phyloP scores from a whole-genome alignment of 64 coral and sea anemone species.

The Stylophora pistillata region DNA sequence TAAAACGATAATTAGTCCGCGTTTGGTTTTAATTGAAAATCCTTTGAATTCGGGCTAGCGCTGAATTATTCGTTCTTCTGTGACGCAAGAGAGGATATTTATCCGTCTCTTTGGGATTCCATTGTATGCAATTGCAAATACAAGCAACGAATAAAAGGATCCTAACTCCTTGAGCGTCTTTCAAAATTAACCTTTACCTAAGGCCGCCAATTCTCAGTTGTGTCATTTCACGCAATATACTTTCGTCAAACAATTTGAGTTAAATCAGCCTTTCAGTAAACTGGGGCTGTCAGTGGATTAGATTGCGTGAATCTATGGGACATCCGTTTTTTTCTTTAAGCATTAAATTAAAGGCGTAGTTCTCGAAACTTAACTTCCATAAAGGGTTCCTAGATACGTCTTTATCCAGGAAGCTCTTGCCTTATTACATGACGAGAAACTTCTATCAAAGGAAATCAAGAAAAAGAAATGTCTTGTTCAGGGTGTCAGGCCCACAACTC shows the following conservation, averaged over 20 bases:
- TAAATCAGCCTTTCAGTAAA: conserved; percentile 23
- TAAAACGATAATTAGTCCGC: conserved; percentile 34
- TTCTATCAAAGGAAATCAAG: conserved; percentile 10
- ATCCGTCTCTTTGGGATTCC: neutral
- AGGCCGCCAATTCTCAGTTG: neutral
- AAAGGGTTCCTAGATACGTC: conserved; percentile 9
- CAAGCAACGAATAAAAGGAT: neutral
- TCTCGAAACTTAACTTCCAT: conserved; percentile 24
- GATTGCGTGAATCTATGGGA: neutral
- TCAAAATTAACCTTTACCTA: conserved; percentile 1
- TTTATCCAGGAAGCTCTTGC: conserved; percentile 5
- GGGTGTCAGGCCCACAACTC: neutral
- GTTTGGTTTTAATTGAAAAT: conserved; percentile 48
- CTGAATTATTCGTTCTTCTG: conserved; percentile 3
- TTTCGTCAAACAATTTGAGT: conserved; percentile 32
- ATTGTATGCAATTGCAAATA: neutral
- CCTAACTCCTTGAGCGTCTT: neutral
- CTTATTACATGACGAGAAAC: neutral
- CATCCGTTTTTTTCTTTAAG: conserved; percentile 34
- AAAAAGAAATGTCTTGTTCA: conserved; percentile 22
- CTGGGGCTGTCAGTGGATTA: conserved; percentile 38
- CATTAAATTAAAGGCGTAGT: conserved; percentile 36
- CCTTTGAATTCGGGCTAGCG: conserved; percentile 20
- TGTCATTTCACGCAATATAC: conserved; percentile 42
- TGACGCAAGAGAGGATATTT: conserved; percentile 21